Base-by-base conservation (phyloP, 37 sponge, comb jelly and placozoan species). In the Petrosia ficiformis region DNA sequence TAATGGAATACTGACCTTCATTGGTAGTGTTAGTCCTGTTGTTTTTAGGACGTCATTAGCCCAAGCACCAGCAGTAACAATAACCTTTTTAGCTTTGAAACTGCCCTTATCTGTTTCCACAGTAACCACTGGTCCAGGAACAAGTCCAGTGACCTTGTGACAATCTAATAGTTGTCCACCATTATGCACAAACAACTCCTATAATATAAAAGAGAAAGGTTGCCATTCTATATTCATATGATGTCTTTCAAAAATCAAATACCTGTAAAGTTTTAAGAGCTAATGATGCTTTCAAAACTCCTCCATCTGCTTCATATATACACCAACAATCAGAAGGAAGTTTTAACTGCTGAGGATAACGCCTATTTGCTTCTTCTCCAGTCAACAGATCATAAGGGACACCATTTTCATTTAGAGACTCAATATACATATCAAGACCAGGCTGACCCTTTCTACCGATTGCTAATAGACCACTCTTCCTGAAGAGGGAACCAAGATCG, bases 21-120 rank as follows among this genome's bases (percentile, higher is more conserved):
- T 37, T 34, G 94, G 84, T 52, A 93, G 69, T 24, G 78, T 56
- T 37, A 93, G 58, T 41, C 84, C 86, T 59, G 83, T 54, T 35
- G 37, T 31, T 29, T 69, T 67, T 24, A 88, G 2, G 28, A 93
- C 35, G 0, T 41, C 73, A 28, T 86, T 68, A n/a, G 84, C 42
- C 94, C 94, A 93, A 29, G 94, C 30, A 41, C 91, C 91, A 33
- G 91, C 88, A 31, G 91, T 77, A 35, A 93, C 77, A 21, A 93
- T 80, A 39, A 93, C 39, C n/a, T 79, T 52, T 41, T 61, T 82
- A 21, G 90, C 52, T 1, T 6, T 67, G 77, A 88, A 85, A 2
- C 32, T 37, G 16, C 84, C 83, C n/a, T 71, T 88, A 42, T 29
- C 35, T 19, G 86, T 89, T 21, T 38, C 38, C 52, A 93, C 61